Evolutionary conservation across 2,888 invertebrate genomes (phyloP), one percentile per base, ranked within the genome.

Genomic region (Fragum fragum): DNA sequence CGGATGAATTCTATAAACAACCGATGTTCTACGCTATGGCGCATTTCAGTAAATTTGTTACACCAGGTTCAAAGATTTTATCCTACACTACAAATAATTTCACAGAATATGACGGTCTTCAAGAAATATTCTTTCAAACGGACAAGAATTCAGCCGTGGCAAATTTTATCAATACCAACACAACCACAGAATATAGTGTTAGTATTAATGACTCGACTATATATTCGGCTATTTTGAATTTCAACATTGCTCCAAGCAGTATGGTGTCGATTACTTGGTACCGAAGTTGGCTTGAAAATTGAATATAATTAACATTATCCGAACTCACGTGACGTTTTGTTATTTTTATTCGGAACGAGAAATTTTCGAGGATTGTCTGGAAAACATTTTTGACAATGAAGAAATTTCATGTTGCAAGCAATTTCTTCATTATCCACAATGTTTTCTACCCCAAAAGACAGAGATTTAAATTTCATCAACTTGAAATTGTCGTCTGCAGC

Each of bases 21-120:
- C 98, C 98, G 0, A 97, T 97, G 96, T 98, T 96, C 93, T 98
- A 98, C 93, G 96, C 96, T 0, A 95, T 98, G 92, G 97, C 97
- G 0, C 98, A 98, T 93, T 95, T 96, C 88, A 95, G 95, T 94
- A 86, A 86, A 73, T 84, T 81, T 55, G 76, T 85, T 11, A 73
- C 59, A 52, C 86, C 86, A 2, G 86, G 83, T 1, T 81, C 83
- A 26, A 76, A 77, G 52, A 57, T 85, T 0, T 29, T 85, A n/a
- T 55, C 79, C 9, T 68, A 68, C 18, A 69, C 55, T 1, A 36
- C 70, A 29, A 79, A 77, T 52, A 79, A 77, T 52, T 55, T 73
- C 11, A 42, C 82, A 9, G 29, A 68, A 32, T 70, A 69, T 29
- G 59, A 57, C 3, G 76, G 70, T 26, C 57, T 82, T 2, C 77